Conservation (phyloP, 2,797 vertebrate species). For the Paratrypauchen microcephalus region DNA sequence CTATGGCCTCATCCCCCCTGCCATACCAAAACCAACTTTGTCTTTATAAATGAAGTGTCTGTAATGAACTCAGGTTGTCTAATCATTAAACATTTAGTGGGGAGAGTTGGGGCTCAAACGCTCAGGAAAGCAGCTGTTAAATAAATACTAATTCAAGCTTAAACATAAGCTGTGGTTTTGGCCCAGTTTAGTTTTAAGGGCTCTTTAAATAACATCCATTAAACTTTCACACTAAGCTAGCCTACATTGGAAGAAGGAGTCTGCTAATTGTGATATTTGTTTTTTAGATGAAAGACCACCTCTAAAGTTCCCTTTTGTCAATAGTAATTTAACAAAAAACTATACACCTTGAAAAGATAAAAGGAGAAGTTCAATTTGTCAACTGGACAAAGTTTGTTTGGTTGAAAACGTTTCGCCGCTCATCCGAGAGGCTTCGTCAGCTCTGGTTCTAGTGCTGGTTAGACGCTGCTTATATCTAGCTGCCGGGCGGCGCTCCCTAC, state of each 20-base stretch:
- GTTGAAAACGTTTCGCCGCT: too few relatives aligned
- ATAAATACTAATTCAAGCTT: constrained; percentile 68
- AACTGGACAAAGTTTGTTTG: too few relatives aligned
- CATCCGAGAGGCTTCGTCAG: too few relatives aligned
- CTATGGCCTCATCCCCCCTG: constrained; percentile 49
- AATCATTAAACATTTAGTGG: constrained; percentile 70
- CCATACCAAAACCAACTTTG: constrained; percentile 32
- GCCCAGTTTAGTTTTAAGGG: constrained; percentile 16
- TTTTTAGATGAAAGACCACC: background rate
- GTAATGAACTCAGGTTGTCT: constrained; percentile 58
- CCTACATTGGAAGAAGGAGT: background rate
- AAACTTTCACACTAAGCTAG: background rate
- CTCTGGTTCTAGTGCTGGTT: too few relatives aligned
- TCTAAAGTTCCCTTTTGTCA: background rate
- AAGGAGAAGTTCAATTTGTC: too few relatives aligned
- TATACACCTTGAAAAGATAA: background rate
- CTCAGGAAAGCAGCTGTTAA: constrained; percentile 73
- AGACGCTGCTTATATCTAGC: too few relatives aligned
- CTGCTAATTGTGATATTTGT: background rate
- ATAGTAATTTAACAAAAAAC: background rate
- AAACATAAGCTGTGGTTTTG: constrained; percentile 19
- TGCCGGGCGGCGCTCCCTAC: too few relatives aligned
- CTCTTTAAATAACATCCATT: background rate
- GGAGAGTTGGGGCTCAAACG: constrained; percentile 56
- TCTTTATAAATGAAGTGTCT: constrained; percentile 70